Evolutionary conservation across 2,113 vertebrate genomes (phyloP), one percentile per base, ranked within the genome.

Genomic region (Scalopus aquaticus): DNA sequence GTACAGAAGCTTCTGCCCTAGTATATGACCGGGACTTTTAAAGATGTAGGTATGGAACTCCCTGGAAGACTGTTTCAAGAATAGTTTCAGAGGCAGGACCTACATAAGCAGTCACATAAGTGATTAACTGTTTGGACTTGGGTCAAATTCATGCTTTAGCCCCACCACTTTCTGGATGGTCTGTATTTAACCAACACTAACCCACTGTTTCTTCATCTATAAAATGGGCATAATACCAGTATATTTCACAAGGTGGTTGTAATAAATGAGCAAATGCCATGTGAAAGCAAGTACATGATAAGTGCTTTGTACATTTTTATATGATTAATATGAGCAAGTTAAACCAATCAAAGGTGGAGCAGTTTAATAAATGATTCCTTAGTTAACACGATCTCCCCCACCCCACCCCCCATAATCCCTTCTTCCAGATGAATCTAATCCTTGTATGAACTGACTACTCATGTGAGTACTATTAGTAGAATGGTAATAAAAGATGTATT

Each of bases 381-480:
- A 16, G 9, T 88, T 73, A n/a, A 0, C 20, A 82, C 24, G 67
- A 39, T 3, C 10, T 74, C 79, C 37, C 39, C 1, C 37, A 16
- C 20, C 35, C 8, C 12, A 3, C 0, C 0, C 1, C 49, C 51
- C 62, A n/a, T 26, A 84, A 73, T 11, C 7, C 2, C 7, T 8
- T 90, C 15, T 49, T 95, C 26, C 35, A 44, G n/a, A 84, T 64
- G 17, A 85, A 82, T 95, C 35, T 30, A 85, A 78, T 95, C 32
- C 26, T 90, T 70, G 5, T 10, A 49, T 91, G 51, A 76, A 65
- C 9, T 87, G 32, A 49, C 42, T 84, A 24, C 6, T 78, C 39
- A 39, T 9, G 64, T 92, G 37, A 49, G 32, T 79, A 16, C 49
- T 89, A 88, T n/a, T 35, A 92, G 46, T 82, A 5, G 90, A 88